Percentiles rank a stretch among this genome's conserved stretches.
phyloP scores from a whole-genome alignment of 2,113 vertebrate genomes.

The Oryzias woworae region DNA sequence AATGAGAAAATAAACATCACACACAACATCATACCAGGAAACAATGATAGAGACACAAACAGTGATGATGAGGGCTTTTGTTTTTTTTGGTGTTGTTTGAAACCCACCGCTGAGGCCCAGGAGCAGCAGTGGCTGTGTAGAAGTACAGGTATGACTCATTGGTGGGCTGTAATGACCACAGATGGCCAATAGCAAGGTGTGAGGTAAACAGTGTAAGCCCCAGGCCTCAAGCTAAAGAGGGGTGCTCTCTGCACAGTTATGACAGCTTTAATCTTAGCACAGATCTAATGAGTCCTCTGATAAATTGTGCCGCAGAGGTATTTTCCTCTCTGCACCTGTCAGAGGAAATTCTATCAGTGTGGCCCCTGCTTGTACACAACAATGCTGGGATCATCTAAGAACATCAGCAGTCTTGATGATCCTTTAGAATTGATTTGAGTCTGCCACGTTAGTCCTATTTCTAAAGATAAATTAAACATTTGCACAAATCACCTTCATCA shows the following conservation, averaged over 20 bases:
- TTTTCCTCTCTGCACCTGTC: slow-evolving; percentile 23
- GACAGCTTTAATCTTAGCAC: slow-evolving; percentile 68
- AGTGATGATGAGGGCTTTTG: neutral
- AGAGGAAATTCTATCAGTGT: slow-evolving; percentile 3
- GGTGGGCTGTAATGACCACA: slow-evolving; percentile 69
- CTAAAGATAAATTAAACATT: neutral
- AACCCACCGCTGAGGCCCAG: slow-evolving; percentile 20
- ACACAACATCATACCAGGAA: slow-evolving; percentile 45
- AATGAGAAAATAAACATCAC: slow-evolving; percentile 58
- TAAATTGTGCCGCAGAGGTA: slow-evolving; percentile 38
- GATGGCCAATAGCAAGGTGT: slow-evolving; percentile 70
- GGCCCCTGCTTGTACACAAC: neutral
- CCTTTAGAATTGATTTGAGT: neutral
- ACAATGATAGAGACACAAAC: slow-evolving; percentile 1
- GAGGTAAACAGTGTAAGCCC: slow-evolving; percentile 58
- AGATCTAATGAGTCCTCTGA: slow-evolving; percentile 64
- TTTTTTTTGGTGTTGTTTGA: slow-evolving; percentile 11
- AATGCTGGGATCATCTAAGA: slow-evolving; percentile 7
- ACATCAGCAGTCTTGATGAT: neutral
- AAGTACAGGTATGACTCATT: slow-evolving; percentile 61
- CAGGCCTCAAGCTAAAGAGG: slow-evolving; percentile 38
- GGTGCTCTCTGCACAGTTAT: slow-evolving; percentile 55
- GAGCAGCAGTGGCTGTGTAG: slow-evolving; percentile 39
- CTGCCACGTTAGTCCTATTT: slow-evolving; percentile 1
- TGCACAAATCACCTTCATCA: too few species aligned